Evolutionary conservation across 2,113 vertebrate species (phyloP).

Genomic region (Vulpes vulpes): DNA sequence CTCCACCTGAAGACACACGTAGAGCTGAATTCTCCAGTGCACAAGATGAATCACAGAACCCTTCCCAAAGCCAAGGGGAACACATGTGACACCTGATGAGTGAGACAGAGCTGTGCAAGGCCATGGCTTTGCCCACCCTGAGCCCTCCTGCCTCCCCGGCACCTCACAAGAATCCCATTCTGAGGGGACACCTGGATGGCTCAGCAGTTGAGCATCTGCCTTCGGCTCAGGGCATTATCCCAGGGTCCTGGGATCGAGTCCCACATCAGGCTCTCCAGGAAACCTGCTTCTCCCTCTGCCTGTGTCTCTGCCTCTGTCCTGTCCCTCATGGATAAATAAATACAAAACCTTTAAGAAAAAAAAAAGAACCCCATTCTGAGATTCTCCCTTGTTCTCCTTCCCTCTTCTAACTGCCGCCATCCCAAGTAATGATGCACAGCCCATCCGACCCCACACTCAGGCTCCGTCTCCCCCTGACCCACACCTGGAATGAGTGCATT

Average conservation of each 20-base stretch:
- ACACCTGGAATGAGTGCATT: background rate
- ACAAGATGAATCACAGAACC: background rate
- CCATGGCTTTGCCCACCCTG: background rate
- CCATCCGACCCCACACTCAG: background rate
- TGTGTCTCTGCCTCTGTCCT: too few relatives aligned
- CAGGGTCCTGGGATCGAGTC: too few relatives aligned
- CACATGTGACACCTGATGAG: too few relatives aligned
- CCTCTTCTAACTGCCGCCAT: background rate
- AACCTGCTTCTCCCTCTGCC: too few relatives aligned
- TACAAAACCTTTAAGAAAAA: too few relatives aligned
- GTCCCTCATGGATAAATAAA: too few relatives aligned
- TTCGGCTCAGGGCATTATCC: too few relatives aligned
- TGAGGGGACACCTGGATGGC: background rate
- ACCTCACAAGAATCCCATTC: background rate
- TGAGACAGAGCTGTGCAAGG: background rate
- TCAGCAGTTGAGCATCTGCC: too few relatives aligned
- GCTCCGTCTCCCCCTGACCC: background rate
- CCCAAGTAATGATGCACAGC: background rate
- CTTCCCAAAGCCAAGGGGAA: background rate
- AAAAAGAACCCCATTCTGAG: background rate
- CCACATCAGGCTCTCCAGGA: too few relatives aligned
- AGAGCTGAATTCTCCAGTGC: background rate
- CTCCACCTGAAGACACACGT: background rate
- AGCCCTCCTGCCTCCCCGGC: background rate
- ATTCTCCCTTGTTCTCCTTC: background rate